phyloP scores from a whole-genome alignment of 1,140 invertebrate genomes.

The Paramacrobiotus metropolitanus region DNA sequence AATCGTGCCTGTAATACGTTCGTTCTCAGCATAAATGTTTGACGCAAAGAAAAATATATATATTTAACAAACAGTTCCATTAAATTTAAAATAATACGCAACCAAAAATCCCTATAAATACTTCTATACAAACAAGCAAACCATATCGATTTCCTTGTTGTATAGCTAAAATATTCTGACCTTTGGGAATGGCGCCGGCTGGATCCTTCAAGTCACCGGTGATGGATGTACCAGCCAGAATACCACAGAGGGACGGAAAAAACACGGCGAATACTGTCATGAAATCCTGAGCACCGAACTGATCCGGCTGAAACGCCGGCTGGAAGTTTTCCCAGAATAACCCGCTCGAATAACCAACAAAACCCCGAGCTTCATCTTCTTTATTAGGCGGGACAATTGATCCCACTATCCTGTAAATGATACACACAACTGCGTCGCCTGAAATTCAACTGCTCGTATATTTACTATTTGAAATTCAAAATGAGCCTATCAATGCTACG shows the following conservation, averaged over 20 bases:
- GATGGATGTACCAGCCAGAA: constrained; percentile 51
- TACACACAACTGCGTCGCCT: constrained; percentile 35
- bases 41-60: background rate
- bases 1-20: constrained; percentile 36
- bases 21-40: background rate
- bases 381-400: constrained; percentile 26
- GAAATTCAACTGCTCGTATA: background rate
- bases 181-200: constrained; percentile 58
- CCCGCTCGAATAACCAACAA: constrained; percentile 17
- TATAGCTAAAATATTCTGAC: constrained; percentile 17
- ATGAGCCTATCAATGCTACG: too few species aligned
- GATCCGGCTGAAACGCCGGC: constrained; percentile 43
- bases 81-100: too few species aligned
- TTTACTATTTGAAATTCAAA: too few species aligned
- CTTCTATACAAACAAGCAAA: background rate
- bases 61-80: background rate
- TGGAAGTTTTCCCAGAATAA: constrained; percentile 39
- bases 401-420: constrained; percentile 33
- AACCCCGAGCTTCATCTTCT: constrained; percentile 21
- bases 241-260: constrained; percentile 88
- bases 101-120: too few species aligned
- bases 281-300: constrained; percentile 44
- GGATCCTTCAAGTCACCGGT: constrained; percentile 78
- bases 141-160: background rate
- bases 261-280: constrained; percentile 89